phyloP scores from a whole-genome alignment of 2,888 invertebrate genomes.

The Chymomyza fuscimana region DNA sequence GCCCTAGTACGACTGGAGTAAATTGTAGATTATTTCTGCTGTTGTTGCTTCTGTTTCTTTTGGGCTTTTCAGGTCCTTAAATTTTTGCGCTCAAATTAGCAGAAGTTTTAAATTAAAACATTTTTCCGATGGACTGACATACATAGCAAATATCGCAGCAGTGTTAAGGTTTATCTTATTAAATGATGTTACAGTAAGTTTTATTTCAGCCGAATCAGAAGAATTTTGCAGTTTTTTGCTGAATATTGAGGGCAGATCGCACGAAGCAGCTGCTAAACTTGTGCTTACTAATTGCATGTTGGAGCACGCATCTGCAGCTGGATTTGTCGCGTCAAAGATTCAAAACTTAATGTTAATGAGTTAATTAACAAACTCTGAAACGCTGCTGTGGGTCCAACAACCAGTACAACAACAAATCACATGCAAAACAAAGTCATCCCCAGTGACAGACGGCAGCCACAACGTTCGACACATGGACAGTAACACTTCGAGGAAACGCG shows the following conservation, averaged over 20 bases:
- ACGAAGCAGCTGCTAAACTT: background rate
- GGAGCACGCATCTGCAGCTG: background rate
- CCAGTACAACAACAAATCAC: slow-evolving; percentile 16
- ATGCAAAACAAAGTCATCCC: slow-evolving; percentile 31
- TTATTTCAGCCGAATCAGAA: slow-evolving; percentile 78
- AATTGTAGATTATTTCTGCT: slow-evolving; percentile 32
- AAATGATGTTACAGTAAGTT: slow-evolving; percentile 75
- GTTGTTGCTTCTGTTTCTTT: slow-evolving; percentile 12
- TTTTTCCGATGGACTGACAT: slow-evolving; percentile 41
- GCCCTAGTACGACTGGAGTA: slow-evolving; percentile 19
- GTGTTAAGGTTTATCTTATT: slow-evolving; percentile 38
- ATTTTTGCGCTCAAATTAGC: slow-evolving; percentile 69
- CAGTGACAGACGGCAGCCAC: slow-evolving; percentile 4
- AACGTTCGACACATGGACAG: slow-evolving; percentile 36
- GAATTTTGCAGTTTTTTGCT: slow-evolving; percentile 20
- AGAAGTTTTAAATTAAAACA: slow-evolving; percentile 76
- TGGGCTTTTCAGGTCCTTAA: slow-evolving; percentile 62
- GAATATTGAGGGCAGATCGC: background rate
- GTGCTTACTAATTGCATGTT: background rate
- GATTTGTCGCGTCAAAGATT: slow-evolving; percentile 26
- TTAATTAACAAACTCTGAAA: slow-evolving; percentile 77
- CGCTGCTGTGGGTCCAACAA: slow-evolving; percentile 71
- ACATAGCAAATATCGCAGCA: slow-evolving; percentile 8
- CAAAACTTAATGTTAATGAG: slow-evolving; percentile 77
- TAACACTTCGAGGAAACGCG: slow-evolving; percentile 8